phyloP scores from a whole-genome alignment of 1,140 invertebrate genomes.

The Pissodes strobi region DNA sequence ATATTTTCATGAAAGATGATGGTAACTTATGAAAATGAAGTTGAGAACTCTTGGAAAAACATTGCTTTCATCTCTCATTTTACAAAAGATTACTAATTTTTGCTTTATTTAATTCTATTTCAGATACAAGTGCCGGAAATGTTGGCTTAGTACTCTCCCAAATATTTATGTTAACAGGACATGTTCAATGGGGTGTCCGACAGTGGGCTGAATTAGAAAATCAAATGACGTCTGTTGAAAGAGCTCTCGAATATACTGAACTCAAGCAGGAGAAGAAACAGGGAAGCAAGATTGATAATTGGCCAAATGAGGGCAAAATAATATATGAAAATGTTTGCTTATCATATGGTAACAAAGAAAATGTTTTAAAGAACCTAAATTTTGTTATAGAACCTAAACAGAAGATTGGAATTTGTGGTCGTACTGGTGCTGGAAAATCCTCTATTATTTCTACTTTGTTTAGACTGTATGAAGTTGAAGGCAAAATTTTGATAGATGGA shows the following conservation, averaged over 20 bases:
- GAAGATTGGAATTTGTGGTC: constrained; percentile 58
- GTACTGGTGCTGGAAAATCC: constrained; percentile 71
- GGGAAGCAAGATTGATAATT: constrained; percentile 59
- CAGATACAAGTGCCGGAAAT: constrained; percentile 57
- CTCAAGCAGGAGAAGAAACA: constrained; percentile 50
- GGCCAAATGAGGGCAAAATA: constrained; percentile 38
- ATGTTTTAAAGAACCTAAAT: constrained; percentile 68
- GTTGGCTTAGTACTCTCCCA: constrained; percentile 83
- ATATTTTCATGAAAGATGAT: too few relatives aligned
- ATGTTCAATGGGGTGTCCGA: constrained; percentile 84
- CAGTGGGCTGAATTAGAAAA: constrained; percentile 84
- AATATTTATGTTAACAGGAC: constrained; percentile 72
- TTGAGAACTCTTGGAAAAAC: too few relatives aligned
- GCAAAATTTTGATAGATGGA: constrained; percentile 25
- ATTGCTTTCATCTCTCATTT: too few relatives aligned
- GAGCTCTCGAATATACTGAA: constrained; percentile 71
- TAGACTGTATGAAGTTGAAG: constrained; percentile 64
- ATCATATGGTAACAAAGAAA: constrained; percentile 70
- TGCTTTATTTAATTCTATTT: too few relatives aligned
- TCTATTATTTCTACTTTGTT: too few relatives aligned
- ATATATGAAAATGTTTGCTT: constrained; percentile 65
- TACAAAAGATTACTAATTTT: too few relatives aligned
- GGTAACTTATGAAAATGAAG: too few relatives aligned
- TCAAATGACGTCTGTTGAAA: constrained; percentile 83
- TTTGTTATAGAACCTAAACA: constrained; percentile 66